Base-by-base conservation (phyloP, 2,113 vertebrate genomes). In the Paramormyrops kingsleyae region DNA sequence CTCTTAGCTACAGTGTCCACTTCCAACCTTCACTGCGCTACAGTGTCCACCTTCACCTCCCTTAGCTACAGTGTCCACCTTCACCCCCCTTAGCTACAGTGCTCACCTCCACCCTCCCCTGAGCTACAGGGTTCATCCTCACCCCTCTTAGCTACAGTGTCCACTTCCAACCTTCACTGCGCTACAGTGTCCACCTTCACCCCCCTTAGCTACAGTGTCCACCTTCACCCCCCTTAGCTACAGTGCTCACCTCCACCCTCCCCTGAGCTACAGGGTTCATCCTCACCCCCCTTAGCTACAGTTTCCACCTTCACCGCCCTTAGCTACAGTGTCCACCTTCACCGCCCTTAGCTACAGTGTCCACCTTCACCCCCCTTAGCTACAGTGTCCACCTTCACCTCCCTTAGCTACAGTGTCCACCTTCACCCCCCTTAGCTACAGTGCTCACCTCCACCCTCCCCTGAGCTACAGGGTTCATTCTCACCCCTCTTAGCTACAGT, bases 381-480 rank as follows among this genome's bases (percentile, higher is more conserved):
- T n/a, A n/a, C n/a, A 52, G 50, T 4, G 13, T 52, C 50, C 93
- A 92, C 90, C 87, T 89, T 1, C 50, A 52, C 90, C 74, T 52
- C 50, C 15, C 17, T 52, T 3, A 88, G 42, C 12, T 88, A 89
- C 90, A n/a, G n/a, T n/a, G n/a, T n/a, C n/a, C n/a, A n/a, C n/a
- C n/a, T n/a, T n/a, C n/a, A n/a, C n/a, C n/a, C n/a, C n/a, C n/a
- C n/a, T n/a, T n/a, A n/a, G n/a, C n/a, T n/a, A n/a, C n/a, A 56
- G 19, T 56, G 17, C 8, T 9, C 53, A 56, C 19, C 53, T 56
- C 2, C 19, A 21, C 5, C 53, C 17, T 9, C 53, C 4, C 1
- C 53, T 56, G 21, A 56, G 19, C 53, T 56, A 56, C 53, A 56
- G 19, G 0, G 53, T 21, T 1, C 53, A 56, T 2, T 19, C 1